phyloP scores from a whole-genome alignment of 2,888 invertebrate species.

The Nomada hirtipes region DNA sequence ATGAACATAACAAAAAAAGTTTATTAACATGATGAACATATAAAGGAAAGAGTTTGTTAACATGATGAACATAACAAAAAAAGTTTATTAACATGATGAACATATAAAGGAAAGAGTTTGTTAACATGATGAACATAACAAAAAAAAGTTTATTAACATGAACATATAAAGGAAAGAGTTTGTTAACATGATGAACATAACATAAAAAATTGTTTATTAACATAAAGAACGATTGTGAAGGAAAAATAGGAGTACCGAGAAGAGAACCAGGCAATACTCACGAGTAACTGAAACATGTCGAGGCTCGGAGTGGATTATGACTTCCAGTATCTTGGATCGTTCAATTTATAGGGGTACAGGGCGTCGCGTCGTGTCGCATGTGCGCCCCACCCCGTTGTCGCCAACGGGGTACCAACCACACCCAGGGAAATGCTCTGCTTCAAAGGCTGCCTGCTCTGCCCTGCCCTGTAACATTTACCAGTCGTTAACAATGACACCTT shows the following conservation, averaged over 20 bases:
- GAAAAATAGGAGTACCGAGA: neutral
- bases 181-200: too few species aligned
- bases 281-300: constrained; percentile 63
- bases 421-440: constrained; percentile 83
- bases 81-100: too few species aligned
- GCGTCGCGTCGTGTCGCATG: constrained; percentile 37
- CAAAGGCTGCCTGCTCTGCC: constrained; percentile 72
- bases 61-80: too few species aligned
- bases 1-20: too few species aligned
- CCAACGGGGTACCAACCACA: constrained; percentile 76
- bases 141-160: too few species aligned
- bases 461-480: constrained; percentile 79
- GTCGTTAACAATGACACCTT: constrained; percentile 62
- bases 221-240: too few species aligned
- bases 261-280: constrained; percentile 62
- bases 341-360: constrained; percentile 78
- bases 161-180: too few species aligned
- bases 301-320: constrained; percentile 61
- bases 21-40: too few species aligned
- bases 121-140: too few species aligned
- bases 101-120: too few species aligned
- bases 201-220: too few species aligned
- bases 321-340: constrained; percentile 71
- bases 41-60: too few species aligned
- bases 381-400: constrained; percentile 73